Evolutionary conservation across 2,113 vertebrate genomes (phyloP).

Genomic region (Saimiri boliviensis): DNA sequence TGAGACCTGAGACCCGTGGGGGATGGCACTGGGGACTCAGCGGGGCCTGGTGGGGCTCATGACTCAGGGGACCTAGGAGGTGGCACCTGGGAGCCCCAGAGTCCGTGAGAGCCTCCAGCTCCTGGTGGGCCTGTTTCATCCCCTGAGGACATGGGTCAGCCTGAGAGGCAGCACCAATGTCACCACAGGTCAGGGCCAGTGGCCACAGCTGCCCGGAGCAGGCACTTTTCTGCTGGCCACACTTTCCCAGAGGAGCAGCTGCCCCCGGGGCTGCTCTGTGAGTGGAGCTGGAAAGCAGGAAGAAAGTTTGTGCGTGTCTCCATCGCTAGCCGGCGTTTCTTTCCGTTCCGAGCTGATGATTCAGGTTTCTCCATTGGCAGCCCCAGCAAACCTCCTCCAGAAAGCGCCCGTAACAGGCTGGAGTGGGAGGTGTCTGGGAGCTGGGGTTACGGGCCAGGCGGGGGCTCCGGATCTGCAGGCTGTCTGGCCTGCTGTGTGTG

Average conservation of each 20-base stretch:
- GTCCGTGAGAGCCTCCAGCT: not conserved
- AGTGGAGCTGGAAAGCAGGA: not conserved
- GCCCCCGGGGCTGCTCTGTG: not conserved
- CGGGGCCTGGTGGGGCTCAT: not conserved
- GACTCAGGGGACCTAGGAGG: accelerated
- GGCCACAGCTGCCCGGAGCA: not conserved
- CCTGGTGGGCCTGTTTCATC: not conserved
- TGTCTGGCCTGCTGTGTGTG: accelerated
- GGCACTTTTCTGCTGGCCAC: not conserved
- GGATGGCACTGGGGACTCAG: too few relatives aligned
- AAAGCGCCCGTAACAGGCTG: not conserved
- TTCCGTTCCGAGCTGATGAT: not conserved
- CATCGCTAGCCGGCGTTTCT: too few relatives aligned
- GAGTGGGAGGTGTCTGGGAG: not conserved
- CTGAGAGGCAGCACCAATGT: not conserved
- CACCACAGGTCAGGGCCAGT: not conserved
- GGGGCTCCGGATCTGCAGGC: not conserved
- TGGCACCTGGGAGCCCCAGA: not conserved
- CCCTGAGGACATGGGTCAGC: not conserved
- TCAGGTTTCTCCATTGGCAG: not conserved
- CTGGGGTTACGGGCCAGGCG: not conserved
- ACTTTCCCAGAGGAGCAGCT: not conserved
- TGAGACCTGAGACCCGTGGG: accelerated
- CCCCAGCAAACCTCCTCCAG: not conserved
- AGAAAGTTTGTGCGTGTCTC: not conserved